Percentiles rank a stretch among this genome's conserved stretches.
phyloP scores from a whole-genome alignment of 2,113 vertebrate species.

The Odobenus rosmarus region DNA sequence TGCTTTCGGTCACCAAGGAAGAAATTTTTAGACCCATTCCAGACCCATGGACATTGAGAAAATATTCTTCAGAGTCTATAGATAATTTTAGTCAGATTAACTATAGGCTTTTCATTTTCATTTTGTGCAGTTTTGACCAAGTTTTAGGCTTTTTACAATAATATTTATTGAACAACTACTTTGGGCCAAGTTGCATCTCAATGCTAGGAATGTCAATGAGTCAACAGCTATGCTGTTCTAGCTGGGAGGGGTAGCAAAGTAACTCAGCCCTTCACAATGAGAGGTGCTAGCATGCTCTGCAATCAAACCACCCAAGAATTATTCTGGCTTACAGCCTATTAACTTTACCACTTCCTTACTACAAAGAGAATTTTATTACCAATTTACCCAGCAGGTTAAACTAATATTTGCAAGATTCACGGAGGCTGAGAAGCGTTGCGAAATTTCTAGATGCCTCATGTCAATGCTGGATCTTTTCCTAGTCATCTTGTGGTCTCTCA shows the following conservation, averaged over 20 bases:
- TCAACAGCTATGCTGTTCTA: not conserved
- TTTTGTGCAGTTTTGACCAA: not conserved
- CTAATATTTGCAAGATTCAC: slow-evolving; percentile 51
- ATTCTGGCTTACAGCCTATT: slow-evolving; percentile 28
- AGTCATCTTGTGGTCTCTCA: not conserved
- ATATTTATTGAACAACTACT: not conserved
- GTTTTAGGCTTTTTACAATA: not conserved
- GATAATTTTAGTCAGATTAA: not conserved
- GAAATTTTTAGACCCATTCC: not conserved
- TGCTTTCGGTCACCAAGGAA: not conserved
- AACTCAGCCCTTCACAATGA: not conserved
- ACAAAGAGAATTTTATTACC: slow-evolving; percentile 58
- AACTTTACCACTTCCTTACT: slow-evolving; percentile 62
- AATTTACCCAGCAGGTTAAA: slow-evolving; percentile 59
- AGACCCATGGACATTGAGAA: not conserved
- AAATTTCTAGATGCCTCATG: not conserved
- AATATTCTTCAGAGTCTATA: not conserved
- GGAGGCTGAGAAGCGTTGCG: not conserved
- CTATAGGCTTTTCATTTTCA: not conserved
- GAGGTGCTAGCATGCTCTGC: not conserved
- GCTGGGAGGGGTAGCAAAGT: not conserved
- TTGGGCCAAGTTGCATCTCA: not conserved
- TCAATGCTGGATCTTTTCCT: not conserved
- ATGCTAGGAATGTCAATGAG: not conserved
- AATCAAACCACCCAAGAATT: slow-evolving; percentile 11